These are phyloP conservation scores for Plutomurus gul DNA, from an alignment of 1,140 invertebrate genomes.

Conservation along the genomic window DNA sequence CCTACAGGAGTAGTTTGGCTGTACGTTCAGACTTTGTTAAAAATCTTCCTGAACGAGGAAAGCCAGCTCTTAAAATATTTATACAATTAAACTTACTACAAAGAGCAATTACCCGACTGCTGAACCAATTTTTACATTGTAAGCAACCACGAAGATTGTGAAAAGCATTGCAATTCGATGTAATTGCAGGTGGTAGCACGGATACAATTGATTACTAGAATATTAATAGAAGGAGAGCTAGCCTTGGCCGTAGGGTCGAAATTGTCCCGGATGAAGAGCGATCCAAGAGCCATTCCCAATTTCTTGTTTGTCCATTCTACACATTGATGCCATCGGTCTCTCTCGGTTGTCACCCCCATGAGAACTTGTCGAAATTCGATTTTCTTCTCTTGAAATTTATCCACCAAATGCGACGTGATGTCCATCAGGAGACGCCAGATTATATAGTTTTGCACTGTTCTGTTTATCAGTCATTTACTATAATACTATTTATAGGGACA, in stretches of 20 bases:
- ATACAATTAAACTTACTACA: too few relatives aligned
- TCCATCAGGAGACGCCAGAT: slow-evolving; percentile 80
- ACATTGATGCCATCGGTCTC: slow-evolving; percentile 78
- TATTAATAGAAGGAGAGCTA: slow-evolving; percentile 27
- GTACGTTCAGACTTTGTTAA: too few relatives aligned
- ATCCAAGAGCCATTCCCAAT: slow-evolving; percentile 79
- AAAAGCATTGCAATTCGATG: too few relatives aligned
- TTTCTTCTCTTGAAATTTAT: slow-evolving; percentile 73
- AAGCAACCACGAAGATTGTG: too few relatives aligned
- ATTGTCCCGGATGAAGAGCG: slow-evolving; percentile 78
- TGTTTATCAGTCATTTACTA: too few relatives aligned
- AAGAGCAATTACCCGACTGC: too few relatives aligned
- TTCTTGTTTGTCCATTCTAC: slow-evolving; percentile 86
- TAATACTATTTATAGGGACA: background rate
- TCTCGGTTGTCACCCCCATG: slow-evolving; percentile 74
- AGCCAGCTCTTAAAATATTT: too few relatives aligned
- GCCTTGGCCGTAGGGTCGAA: slow-evolving; percentile 83
- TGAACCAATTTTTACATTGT: too few relatives aligned
- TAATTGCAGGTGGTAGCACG: too few relatives aligned
- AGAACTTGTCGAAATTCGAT: slow-evolving; percentile 81
- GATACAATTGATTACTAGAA: too few relatives aligned
- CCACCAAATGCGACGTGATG: slow-evolving; percentile 77
- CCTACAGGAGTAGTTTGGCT: too few relatives aligned
- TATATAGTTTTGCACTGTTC: slow-evolving; percentile 80
- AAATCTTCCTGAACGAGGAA: too few relatives aligned